Evolutionary conservation across 2,113 vertebrate genomes (phyloP), one percentile per base, ranked within the genome.

Genomic region (Ranitomeya variabilis): DNA sequence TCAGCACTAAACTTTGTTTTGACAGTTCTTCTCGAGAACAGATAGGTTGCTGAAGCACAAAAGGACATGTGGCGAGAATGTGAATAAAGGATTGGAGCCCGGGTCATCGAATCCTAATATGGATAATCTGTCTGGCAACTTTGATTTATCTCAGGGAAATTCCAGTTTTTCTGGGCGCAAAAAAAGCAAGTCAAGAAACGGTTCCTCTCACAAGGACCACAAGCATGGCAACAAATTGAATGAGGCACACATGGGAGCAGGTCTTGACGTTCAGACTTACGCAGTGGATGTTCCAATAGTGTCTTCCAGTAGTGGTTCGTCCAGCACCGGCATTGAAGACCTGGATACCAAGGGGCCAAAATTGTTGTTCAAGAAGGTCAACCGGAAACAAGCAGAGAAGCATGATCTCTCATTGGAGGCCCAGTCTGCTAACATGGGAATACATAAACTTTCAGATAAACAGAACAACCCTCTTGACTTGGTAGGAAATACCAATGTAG

Each of bases 1-100:
- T 86, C 52, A 9, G 10, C 18, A 13, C 12, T 55, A 11, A 21
- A 8, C 45, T 54, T 71, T 26, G 73, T 77, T 69, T 64, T 59
- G 23, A 15, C 81, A 99, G 98, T 98, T 97, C 96, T 99, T 99
- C 94, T 99, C 98, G 59, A 96, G 98, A 95, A 99, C 98, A 86
- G 98, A 99, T 93, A 95, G 98, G 94, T 96, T 99, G 94, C 94
- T 99, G 95, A 99, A 99, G 96, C 98, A 99, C 98, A 98, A 98
- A 94, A 96, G 98, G 95, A 99, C 97, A 4, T 99, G 98, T 92
- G 98, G 97, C 93, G 98, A 99, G 97, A 96, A 97, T 96, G 97
- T 98, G 95, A 97, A 96, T 92, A 99, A 98, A 94, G 96, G 96
- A 93, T 94, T 97, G 93, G 97, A 99, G 90, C 96, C 97, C 2